Conservation (phyloP, 2,888 invertebrate species). For the Mycogona germanica region DNA sequence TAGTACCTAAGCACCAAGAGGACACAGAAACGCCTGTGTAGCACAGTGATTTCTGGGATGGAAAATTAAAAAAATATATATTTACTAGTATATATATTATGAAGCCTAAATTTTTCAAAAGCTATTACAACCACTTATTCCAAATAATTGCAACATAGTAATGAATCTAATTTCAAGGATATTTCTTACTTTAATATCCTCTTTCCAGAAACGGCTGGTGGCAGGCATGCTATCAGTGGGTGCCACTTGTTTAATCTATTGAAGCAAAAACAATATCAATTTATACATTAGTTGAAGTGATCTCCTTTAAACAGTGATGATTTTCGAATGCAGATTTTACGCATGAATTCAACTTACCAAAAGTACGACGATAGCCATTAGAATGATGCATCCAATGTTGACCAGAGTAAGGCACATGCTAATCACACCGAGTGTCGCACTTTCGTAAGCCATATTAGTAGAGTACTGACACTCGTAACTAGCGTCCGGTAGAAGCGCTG, state of each 20-base stretch:
- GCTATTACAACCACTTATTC: no score
- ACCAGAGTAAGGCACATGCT: constrained; percentile 65
- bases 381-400: constrained; percentile 70
- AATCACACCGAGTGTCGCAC: constrained; percentile 61
- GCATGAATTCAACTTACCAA: constrained; percentile 40
- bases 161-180: background rate
- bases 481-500: constrained; percentile 19
- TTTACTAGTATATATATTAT: no score
- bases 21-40: no score
- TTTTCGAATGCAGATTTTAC: background rate
- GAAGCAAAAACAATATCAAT: background rate
- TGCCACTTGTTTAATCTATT: constrained; percentile 65
- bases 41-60: no score
- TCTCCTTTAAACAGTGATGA: background rate
- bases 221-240: constrained; percentile 63
- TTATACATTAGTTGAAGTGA: background rate
- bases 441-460: constrained; percentile 60
- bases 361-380: constrained; percentile 62
- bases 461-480: constrained; percentile 48
- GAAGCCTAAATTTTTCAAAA: no score
- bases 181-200: constrained; percentile 55
- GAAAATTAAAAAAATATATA: no score
- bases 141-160: background rate
- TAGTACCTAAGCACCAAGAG: no score
- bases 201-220: constrained; percentile 63